phyloP scores from a whole-genome alignment of 1,140 invertebrate species.

The Drosophila pseudoananassae region DNA sequence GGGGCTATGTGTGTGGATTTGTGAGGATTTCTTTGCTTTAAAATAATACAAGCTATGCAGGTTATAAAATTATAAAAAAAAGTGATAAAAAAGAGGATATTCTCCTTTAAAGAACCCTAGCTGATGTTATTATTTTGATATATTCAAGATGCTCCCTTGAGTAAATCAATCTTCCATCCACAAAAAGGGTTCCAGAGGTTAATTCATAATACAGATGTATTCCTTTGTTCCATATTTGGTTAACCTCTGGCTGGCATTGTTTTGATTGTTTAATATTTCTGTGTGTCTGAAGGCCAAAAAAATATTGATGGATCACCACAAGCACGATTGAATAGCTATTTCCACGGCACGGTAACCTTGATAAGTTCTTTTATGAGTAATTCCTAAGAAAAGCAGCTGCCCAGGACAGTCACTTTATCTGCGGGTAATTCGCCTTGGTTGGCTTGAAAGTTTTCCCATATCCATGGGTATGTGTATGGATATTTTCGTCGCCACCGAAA shows the following conservation, averaged over 20 bases:
- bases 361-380: conserved; percentile 38
- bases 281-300: conserved; percentile 5
- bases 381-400: conserved; percentile 37
- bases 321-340: conserved; percentile 25
- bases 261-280: conserved; percentile 24
- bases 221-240: conserved; percentile 24
- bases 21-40: conserved; percentile 4
- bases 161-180: conserved; percentile 24
- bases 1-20: conserved; percentile 10
- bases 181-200: conserved; percentile 21
- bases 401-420: conserved; percentile 25
- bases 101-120: not conserved
- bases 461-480: conserved; percentile 26
- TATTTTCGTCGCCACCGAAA: conserved; percentile 43
- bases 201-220: conserved; percentile 9
- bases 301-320: conserved; percentile 40
- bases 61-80: not conserved
- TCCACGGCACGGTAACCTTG: conserved; percentile 29
- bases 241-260: conserved; percentile 20
- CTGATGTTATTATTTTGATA: not conserved
- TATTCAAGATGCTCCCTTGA: not conserved
- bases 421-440: conserved; percentile 29
- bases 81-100: not conserved
- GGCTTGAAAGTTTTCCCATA: conserved; percentile 46
- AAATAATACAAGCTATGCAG: not conserved